Base-by-base conservation (phyloP, 2,113 vertebrate species). In the Anguilla rostrata region DNA sequence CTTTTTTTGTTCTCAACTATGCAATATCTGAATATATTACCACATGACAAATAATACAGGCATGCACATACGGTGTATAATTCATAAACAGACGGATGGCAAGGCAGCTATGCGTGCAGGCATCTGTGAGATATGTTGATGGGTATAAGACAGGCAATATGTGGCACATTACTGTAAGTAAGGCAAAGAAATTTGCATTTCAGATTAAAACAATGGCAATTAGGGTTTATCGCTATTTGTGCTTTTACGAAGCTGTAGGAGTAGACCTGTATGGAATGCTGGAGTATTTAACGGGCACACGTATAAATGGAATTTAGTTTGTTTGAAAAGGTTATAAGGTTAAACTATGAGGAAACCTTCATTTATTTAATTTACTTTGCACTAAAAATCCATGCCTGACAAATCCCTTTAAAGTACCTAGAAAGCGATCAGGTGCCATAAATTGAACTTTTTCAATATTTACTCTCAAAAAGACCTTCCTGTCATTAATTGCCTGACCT, bases 401-500 rank as follows among this genome's bases (percentile, higher is more conserved):
- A 22, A 57, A 16, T 84, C 60, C 29, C 34, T 83, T 78, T 18
- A 40, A 29, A 49, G 29, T 82, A 40, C 86, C 46, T 78, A 56
- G 46, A 71, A 81, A 80, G 90, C 88, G 92, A 91, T 89, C 60
- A 87, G 90, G 91, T 94, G 92, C 94, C 94, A 94, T 92, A 94
- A 90, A 92, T 85, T 87, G 91, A 89, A 86, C 92, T 90, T 89
- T 93, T 92, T 92, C 89, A 89, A 92, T 92, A 91, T 95, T 91
- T 88, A 91, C 90, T 91, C 92, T 91, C 92, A 91, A 88, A 90
- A 90, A 91, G 92, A 95, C 95, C 95, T 95, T 96, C 94, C 95
- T 95, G 95, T 93, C 92, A 97, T 97, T 98, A 98, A 98, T 97
- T 96, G 97, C 95, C 95, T 97, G 96, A 98, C 97, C 97, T 98